phyloP scores from a whole-genome alignment of 2,888 invertebrate genomes.

The Herminia tarsipennalis region DNA sequence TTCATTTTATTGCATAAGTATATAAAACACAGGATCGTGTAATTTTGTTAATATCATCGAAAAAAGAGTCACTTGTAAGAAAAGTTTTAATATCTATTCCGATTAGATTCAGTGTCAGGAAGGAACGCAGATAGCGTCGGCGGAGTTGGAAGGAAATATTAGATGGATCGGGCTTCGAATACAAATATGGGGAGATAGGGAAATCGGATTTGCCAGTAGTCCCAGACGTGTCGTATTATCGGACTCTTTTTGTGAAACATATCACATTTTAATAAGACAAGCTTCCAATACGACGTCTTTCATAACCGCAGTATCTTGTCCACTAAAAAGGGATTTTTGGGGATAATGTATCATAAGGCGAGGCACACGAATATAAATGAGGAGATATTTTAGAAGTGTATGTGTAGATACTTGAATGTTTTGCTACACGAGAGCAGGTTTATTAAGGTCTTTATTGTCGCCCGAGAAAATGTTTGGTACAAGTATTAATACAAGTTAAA shows the following conservation, averaged over 20 bases:
- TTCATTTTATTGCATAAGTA: neutral
- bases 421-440: neutral
- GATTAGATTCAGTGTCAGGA: conserved; percentile 86
- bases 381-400: conserved; percentile 3
- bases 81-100: conserved; percentile 86
- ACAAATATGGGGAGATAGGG: conserved; percentile 84
- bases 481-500: too few relatives aligned
- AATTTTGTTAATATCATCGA: conserved; percentile 57
- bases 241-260: conserved; percentile 76
- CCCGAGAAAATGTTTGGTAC: neutral
- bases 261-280: conserved; percentile 73
- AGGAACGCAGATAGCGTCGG: conserved; percentile 81
- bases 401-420: neutral
- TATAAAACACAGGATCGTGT: conserved; percentile 41
- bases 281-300: conserved; percentile 43
- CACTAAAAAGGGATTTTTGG: conserved; percentile 24
- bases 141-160: conserved; percentile 83
- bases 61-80: conserved; percentile 71
- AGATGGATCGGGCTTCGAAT: conserved; percentile 83
- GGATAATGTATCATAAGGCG: conserved; percentile 13
- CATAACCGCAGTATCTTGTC: conserved; percentile 39
- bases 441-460: conserved; percentile 1
- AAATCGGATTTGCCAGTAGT: conserved; percentile 82
- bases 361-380: conserved; percentile 11
- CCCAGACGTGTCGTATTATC: conserved; percentile 82